Conservation (phyloP, 92 coral and sea anemone species). For the Chrysogorgia sp. region DNA sequence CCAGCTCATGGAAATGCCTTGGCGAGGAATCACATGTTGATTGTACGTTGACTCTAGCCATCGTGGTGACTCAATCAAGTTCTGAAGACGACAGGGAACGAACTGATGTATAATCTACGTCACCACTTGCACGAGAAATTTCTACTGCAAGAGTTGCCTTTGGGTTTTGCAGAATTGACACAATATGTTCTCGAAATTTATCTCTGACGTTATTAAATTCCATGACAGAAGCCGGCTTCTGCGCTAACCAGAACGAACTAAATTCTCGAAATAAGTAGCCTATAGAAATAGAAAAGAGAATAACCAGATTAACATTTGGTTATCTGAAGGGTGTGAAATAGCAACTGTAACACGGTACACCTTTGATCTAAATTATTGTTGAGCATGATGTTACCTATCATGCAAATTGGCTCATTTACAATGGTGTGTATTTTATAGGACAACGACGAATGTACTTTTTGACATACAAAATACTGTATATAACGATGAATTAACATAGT, state of each 20-base stretch:
- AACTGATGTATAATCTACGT: constrained; percentile 14
- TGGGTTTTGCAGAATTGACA: constrained; percentile 50
- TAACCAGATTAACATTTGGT: background rate
- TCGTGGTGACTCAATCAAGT: constrained; percentile 1
- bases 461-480: too few relatives aligned
- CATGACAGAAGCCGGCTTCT: constrained; percentile 93
- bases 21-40: background rate
- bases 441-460: too few relatives aligned
- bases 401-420: too few relatives aligned
- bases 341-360: too few relatives aligned
- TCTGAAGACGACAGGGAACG: constrained; percentile 26
- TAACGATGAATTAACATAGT: too few relatives aligned
- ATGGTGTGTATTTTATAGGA: too few relatives aligned
- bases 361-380: too few relatives aligned
- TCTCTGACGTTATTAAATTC: constrained; percentile 78
- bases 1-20: too few relatives aligned
- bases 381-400: too few relatives aligned
- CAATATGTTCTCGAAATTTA: constrained; percentile 78
- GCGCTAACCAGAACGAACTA: constrained; percentile 85
- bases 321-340: background rate
- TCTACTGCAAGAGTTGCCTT: constrained; percentile 46
- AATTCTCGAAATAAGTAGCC: constrained; percentile 91
- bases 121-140: background rate
- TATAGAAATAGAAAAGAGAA: constrained; percentile 29
- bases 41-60: too few relatives aligned